phyloP scores from a whole-genome alignment of 2,113 vertebrate genomes.

The Aegotheles bennettii region DNA sequence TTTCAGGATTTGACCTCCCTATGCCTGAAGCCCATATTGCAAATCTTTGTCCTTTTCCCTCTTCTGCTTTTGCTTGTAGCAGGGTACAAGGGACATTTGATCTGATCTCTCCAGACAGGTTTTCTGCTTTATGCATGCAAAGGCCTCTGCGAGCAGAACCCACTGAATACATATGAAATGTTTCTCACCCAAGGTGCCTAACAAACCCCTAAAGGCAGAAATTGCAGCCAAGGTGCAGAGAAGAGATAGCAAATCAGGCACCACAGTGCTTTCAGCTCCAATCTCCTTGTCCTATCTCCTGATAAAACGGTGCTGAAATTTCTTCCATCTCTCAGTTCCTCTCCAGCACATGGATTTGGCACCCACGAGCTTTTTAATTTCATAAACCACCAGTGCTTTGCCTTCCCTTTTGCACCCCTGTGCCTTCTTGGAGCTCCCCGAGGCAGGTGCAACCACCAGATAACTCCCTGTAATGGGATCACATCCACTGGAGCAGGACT shows the following conservation, averaged over 20 bases:
- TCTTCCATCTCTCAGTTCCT: neutral
- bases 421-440: neutral
- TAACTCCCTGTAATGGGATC: slow-evolving; percentile 29
- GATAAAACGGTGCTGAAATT: neutral
- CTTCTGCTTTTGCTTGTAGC: neutral
- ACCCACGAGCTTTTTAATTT: slow-evolving; percentile 53
- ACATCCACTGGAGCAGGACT: neutral
- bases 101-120: neutral
- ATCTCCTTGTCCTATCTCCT: slow-evolving; percentile 5
- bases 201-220: neutral
- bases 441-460: slow-evolving; percentile 22
- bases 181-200: neutral
- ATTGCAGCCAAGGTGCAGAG: slow-evolving; percentile 37
- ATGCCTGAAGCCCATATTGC: neutral
- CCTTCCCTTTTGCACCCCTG: neutral
- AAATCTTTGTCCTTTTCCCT: neutral
- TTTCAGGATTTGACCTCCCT: neutral
- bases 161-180: neutral
- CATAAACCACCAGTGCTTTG: slow-evolving; percentile 52
- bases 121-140: neutral
- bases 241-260: slow-evolving; percentile 52
- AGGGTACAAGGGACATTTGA: neutral
- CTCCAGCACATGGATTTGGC: neutral
- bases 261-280: slow-evolving; percentile 27
- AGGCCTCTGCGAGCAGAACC: neutral